Evolutionary conservation across 2,113 vertebrate genomes (phyloP), one percentile per base, ranked within the genome.

Genomic region (Macquaria ambigua): DNA sequence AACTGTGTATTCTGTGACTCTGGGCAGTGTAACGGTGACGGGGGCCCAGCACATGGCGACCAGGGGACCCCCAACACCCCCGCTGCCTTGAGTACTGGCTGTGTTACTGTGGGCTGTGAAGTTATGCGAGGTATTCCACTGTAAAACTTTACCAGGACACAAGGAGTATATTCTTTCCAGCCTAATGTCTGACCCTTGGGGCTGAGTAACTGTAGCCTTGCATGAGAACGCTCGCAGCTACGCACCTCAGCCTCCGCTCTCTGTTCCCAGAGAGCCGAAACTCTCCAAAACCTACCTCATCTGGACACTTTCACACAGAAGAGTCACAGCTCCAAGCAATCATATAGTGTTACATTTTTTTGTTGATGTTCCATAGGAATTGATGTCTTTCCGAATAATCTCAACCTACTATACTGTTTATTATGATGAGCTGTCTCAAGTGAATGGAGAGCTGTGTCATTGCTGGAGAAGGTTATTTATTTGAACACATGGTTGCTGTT

Each of bases 401-500:
- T 86, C n/a, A 55, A 80, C 28, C 72, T 16, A 1, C 11, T 43
- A 12, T 18, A 23, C 1, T 77, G 80, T 87, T 93, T 91, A 74
- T 90, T 92, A 90, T 89, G 84, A 90, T 74, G 89, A 86, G 52
- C 64, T 68, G 79, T 82, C 50, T 41, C 12, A 52, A 41, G 61
- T 79, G 75, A 87, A 79, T 16, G 25, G n/a, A 76, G 74, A 69
- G 63, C 34, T 31, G 77, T 74, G 77, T 86, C 81, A 90, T 52
- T 63, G 39, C 48, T 25, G 72, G 55, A 46, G 39, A 82, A 81
- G 34, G 74, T 79, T 8, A 85, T 91, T 87, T 90, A 85, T 90
- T 90, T 91, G 52, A 85, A 88, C 90, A 93, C 82, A 87, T 92
- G 86, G 87, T 91, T 83, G 75, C 85, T 77, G 86, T 94, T 91